A percentile compares a stretch with the other conserved stretches of the same genome.
These are phyloP conservation scores for Equus przewalskii DNA, from an alignment of 2,113 vertebrate species.

Conservation along the genomic window DNA sequence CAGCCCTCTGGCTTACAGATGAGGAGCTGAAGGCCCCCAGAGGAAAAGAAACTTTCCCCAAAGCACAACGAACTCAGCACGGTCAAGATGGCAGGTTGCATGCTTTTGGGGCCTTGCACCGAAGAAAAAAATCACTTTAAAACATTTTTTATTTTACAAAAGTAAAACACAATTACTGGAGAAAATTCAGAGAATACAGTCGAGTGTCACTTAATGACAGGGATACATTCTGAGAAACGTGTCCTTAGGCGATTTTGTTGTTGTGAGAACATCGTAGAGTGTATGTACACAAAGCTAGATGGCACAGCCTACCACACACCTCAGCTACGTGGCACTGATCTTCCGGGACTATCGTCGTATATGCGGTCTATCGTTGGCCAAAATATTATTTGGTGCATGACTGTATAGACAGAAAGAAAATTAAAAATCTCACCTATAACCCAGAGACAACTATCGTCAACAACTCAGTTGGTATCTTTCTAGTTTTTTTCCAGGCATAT, in stretches of 20 bases:
- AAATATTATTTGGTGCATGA: too few relatives aligned
- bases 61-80: background rate
- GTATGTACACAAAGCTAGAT: too few relatives aligned
- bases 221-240: too few relatives aligned
- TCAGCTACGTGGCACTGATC: too few relatives aligned
- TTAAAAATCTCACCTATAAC: background rate
- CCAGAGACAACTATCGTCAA: background rate
- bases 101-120: background rate
- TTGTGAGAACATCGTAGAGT: too few relatives aligned
- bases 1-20: background rate
- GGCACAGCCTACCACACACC: too few relatives aligned
- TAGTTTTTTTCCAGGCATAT: background rate
- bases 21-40: background rate
- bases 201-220: too few relatives aligned
- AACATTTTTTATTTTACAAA: slow-evolving; percentile 33
- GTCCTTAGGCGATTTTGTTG: too few relatives aligned
- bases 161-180: background rate
- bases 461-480: background rate
- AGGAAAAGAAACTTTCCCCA: background rate
- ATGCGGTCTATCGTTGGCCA: too few relatives aligned
- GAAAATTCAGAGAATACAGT: slow-evolving; percentile 18
- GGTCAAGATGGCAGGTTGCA: background rate
- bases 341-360: too few relatives aligned
- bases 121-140: background rate
- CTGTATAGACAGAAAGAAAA: background rate